phyloP scores from a whole-genome alignment of 2,113 vertebrate species.

The Vidua chalybeata region DNA sequence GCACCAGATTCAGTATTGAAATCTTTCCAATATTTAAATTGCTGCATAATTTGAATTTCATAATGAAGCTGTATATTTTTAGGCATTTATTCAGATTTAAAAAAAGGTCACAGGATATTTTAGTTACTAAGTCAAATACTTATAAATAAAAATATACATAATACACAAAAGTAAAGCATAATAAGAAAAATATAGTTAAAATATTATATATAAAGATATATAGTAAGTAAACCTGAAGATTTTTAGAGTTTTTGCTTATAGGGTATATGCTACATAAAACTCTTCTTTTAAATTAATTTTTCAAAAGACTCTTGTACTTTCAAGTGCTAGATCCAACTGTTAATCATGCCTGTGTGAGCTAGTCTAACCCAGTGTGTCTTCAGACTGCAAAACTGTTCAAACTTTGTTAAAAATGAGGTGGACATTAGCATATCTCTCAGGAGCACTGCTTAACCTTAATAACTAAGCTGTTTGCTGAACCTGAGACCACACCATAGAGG shows the following conservation, averaged over 20 bases:
- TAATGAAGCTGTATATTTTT: constrained; percentile 1
- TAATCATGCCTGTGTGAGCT: not conserved
- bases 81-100: not conserved
- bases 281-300: not conserved
- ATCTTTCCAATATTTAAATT: constrained; percentile 25
- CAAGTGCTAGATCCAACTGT: not conserved
- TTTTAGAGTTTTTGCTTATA: not conserved
- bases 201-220: not conserved
- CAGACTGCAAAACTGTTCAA: not conserved
- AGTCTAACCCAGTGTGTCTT: not conserved
- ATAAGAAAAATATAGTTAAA: not conserved
- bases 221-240: not conserved
- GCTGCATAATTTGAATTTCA: constrained; percentile 30
- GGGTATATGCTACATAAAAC: not conserved
- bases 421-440: constrained; percentile 7
- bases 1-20: not conserved
- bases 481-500: not conserved
- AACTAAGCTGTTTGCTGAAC: constrained; percentile 35
- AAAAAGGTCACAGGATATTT: not conserved
- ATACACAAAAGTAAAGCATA: not conserved
- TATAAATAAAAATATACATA: not conserved
- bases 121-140: not conserved
- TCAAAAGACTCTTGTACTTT: not conserved
- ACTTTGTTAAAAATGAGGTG: not conserved
- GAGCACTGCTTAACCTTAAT: constrained; percentile 37